phyloP scores from a whole-genome alignment of 2,113 vertebrate species.

The Pluvialis apricaria region DNA sequence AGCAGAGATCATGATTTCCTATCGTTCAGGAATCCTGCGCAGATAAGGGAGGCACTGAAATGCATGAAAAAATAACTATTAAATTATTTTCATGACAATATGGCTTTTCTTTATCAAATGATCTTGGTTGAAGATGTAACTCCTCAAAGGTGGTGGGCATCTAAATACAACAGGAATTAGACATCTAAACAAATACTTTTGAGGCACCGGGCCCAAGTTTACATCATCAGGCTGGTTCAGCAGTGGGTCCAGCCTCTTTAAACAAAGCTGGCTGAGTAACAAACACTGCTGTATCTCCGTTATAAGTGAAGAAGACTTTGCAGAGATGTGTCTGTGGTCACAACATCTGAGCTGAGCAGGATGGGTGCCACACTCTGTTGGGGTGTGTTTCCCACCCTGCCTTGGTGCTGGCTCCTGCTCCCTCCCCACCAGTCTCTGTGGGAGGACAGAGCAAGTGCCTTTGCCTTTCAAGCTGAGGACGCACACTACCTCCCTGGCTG shows the following conservation, averaged over 20 bases:
- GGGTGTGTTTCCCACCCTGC: fast-evolving
- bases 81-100: background rate
- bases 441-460: background rate
- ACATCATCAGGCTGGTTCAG: background rate
- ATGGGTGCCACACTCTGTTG: background rate
- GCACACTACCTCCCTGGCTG: background rate
- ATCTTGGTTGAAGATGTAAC: background rate
- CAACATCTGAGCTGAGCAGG: background rate
- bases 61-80: background rate
- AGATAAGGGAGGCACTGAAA: background rate
- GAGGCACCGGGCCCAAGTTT: background rate
- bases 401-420: background rate
- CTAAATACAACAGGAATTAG: background rate
- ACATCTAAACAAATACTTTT: background rate
- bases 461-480: background rate
- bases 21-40: background rate
- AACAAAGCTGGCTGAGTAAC: background rate
- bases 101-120: fast-evolving
- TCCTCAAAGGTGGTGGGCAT: background rate
- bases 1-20: background rate
- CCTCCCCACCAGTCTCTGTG: background rate
- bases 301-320: background rate
- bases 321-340: background rate
- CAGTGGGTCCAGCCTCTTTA: background rate
- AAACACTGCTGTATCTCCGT: background rate